Conservation (phyloP, 37 sponge, comb jelly and placozoan species). For the Mnemiopsis leidyi region DNA sequence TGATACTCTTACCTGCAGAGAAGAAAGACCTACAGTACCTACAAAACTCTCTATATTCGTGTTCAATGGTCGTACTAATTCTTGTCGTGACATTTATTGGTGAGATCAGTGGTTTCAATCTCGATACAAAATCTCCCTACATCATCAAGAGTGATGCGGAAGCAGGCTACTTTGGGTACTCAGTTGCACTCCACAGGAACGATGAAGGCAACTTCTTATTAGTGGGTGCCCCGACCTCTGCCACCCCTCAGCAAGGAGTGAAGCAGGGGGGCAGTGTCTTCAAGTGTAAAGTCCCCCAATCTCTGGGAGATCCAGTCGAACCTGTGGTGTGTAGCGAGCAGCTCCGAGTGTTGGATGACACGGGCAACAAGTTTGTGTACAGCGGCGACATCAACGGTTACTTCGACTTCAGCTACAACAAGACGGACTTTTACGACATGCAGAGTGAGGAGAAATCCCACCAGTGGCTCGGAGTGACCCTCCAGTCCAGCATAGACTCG, state of each 20-base stretch:
- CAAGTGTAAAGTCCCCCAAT: neutral
- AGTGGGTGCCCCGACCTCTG: neutral
- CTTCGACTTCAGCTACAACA: neutral
- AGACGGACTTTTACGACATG: neutral
- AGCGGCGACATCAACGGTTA: neutral
- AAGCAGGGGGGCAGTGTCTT: slow-evolving; percentile 16
- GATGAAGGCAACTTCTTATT: neutral
- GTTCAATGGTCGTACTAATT: no score
- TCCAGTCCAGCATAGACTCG: neutral
- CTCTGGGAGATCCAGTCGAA: neutral
- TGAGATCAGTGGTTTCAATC: neutral
- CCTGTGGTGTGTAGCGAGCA: neutral
- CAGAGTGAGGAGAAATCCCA: slow-evolving; percentile 46
- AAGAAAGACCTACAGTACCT: no score
- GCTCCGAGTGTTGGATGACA: neutral
- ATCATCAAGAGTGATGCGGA: neutral
- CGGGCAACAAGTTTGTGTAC: neutral
- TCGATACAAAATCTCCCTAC: slow-evolving; percentile 29
- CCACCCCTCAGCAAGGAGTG: neutral
- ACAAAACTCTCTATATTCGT: no score
- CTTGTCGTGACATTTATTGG: neutral
- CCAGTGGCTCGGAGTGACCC: slow-evolving; percentile 58
- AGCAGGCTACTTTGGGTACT: slow-evolving; percentile 27
- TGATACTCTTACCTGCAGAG: no score
- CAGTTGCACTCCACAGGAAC: slow-evolving; percentile 33